phyloP scores from a whole-genome alignment of 2,888 invertebrate species.

The Troglohyphantes excavatus region DNA sequence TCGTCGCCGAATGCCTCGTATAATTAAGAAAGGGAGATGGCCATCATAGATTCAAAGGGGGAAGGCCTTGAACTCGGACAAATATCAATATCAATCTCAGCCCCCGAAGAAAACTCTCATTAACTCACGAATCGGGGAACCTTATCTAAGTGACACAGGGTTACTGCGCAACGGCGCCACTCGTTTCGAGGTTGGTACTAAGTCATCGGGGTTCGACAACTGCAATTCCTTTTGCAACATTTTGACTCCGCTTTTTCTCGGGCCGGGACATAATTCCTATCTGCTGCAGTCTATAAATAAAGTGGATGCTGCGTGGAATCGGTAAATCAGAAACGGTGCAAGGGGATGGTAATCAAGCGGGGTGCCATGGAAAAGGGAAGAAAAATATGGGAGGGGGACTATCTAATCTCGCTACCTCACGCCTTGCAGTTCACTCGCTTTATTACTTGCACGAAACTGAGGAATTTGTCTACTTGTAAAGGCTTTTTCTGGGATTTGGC shows the following conservation, averaged over 20 bases:
- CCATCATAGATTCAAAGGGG: conserved; percentile 45
- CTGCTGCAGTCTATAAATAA: conserved; percentile 52
- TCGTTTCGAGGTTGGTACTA: conserved; percentile 15
- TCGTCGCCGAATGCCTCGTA: conserved; percentile 58
- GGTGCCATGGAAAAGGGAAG: conserved; percentile 12
- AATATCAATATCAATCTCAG: conserved; percentile 70
- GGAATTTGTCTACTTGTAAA: not conserved
- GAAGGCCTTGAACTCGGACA: conserved; percentile 37
- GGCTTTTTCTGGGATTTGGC: not conserved
- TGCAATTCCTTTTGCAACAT: conserved; percentile 32
- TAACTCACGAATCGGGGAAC: conserved; percentile 34
- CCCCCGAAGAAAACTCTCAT: conserved; percentile 60
- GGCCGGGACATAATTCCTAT: conserved; percentile 40
- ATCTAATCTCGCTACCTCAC: conserved; percentile 29
- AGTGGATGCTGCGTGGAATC: conserved; percentile 18
- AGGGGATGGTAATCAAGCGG: conserved; percentile 53
- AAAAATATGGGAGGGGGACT: conserved; percentile 18
- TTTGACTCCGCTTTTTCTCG: conserved; percentile 45
- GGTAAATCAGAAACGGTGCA: conserved; percentile 58
- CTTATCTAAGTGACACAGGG: conserved; percentile 49
- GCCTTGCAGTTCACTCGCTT: conserved; percentile 28
- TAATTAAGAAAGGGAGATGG: conserved; percentile 68
- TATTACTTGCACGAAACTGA: conserved; percentile 6
- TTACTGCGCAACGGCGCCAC: too few species aligned
- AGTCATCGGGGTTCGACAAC: conserved; percentile 39